Evolutionary conservation across 2,888 invertebrate species (phyloP).

Genomic region (Chorisops tibialis): DNA sequence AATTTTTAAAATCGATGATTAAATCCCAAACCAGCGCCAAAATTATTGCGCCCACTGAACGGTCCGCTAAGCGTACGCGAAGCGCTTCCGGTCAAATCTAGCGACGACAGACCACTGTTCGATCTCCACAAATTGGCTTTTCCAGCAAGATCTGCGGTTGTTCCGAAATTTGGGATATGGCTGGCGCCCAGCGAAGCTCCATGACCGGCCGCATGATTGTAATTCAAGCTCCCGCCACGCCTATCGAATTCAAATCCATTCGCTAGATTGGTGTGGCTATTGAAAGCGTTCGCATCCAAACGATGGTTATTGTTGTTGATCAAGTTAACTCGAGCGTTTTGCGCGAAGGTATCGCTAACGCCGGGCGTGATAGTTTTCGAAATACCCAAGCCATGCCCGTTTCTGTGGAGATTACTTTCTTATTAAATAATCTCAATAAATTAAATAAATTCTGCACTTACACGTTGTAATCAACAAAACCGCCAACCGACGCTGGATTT

Average conservation of each 20-base stretch:
- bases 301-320: constrained; percentile 35
- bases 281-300: constrained; percentile 40
- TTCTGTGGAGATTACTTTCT: constrained; percentile 37
- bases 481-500: constrained; percentile 15
- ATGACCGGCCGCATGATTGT: constrained; percentile 39
- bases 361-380: constrained; percentile 39
- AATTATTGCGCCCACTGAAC: constrained; percentile 35
- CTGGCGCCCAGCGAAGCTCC: constrained; percentile 39
- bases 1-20: constrained; percentile 37
- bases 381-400: constrained; percentile 40
- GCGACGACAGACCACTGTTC: constrained; percentile 37
- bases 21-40: constrained; percentile 38
- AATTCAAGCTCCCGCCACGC: constrained; percentile 41
- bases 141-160: constrained; percentile 37
- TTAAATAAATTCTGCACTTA: no score
- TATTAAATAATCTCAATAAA: no score
- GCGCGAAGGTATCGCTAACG: constrained; percentile 33
- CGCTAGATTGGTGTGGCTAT: constrained; percentile 37
- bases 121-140: constrained; percentile 42
- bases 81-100: constrained; percentile 41
- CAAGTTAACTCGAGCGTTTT: constrained; percentile 38
- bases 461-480: constrained; percentile 15
- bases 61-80: constrained; percentile 39
- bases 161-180: constrained; percentile 40
- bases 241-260: constrained; percentile 39